Conservation (phyloP, 2,888 invertebrate species). For the Amphimallon solstitiale region DNA sequence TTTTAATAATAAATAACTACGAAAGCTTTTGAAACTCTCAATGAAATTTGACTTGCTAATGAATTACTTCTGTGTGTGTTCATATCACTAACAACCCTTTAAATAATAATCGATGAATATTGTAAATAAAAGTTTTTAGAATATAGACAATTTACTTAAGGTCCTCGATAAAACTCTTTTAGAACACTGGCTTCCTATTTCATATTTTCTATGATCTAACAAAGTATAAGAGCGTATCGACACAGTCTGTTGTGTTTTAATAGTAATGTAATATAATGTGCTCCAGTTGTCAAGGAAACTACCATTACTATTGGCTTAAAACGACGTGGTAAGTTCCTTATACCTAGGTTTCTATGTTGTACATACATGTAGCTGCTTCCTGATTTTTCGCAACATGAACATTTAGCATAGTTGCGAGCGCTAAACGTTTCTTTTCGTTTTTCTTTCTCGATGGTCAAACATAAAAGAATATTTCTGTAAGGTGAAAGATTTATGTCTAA, state of each 20-base stretch:
- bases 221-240: conserved; percentile 41
- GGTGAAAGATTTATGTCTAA: too few species aligned
- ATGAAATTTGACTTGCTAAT: too few species aligned
- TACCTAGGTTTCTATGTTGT: conserved; percentile 14
- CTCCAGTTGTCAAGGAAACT: conserved; percentile 58
- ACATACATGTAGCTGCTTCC: conserved; percentile 13
- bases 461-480: too few species aligned
- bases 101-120: too few species aligned
- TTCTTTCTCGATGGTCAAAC: not conserved
- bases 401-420: not conserved
- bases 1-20: too few species aligned
- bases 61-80: too few species aligned
- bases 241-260: conserved; percentile 37
- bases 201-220: conserved; percentile 14
- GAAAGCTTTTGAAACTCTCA: too few species aligned
- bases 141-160: too few species aligned
- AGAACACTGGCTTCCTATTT: not conserved
- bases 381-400: conserved; percentile 31
- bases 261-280: conserved; percentile 50
- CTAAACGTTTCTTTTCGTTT: not conserved
- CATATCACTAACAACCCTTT: too few species aligned
- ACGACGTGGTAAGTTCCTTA: conserved; percentile 52
- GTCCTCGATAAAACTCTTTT: not conserved
- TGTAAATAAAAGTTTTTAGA: too few species aligned
- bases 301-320: conserved; percentile 49